Base-by-base conservation (phyloP, 2,797 vertebrate genomes). In the Lagocephalus sceleratus region DNA sequence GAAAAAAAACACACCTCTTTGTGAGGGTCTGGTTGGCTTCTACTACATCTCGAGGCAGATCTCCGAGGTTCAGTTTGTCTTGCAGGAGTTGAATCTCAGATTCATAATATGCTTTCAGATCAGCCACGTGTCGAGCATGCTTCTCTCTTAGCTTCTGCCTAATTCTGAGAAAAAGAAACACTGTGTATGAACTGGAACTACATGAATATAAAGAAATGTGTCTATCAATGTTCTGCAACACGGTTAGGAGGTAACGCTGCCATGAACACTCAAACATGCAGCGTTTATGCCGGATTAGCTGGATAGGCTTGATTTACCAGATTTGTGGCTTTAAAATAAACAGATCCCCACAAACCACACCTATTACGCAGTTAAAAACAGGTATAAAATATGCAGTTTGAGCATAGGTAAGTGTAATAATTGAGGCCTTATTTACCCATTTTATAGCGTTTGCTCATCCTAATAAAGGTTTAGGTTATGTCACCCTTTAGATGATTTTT, bases 101-200 rank as follows among this genome's bases (percentile, higher is more conserved):
- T 60, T 99, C 95, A 5, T 98, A 98, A 79, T 98, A 98, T 0
- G 93, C 92, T 44, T 93, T 94, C 16, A 98, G 89, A 51, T 99
- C 95, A 0, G 94, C 92, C 11, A 98, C 70, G 20, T 99, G 97
- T 1, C 95, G 91, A 5, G 94, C 88, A 3, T 97, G 94, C 60
- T 98, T 98, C 63, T 98, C 94, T 68, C 94, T 93, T 85, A 97
- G 85, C 85, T 91, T 96, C 83, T 95, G 94, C 66, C 96, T 89
- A 41, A 98, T 83, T 49, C 97, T 99, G 58, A 40, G 22, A 51
- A 51, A 6, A 48, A 48, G 8, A 1, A 35, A 16, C 4, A 35
- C 32, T 14, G 29, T 3, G 5, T 15, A 15, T 35, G 49, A 35
- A 16, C 8, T 0, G 43, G 38, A 39, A 53, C 5, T 25, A 25